Conservation (phyloP, 2,888 invertebrate species). For the Glaucopsyche alexis region DNA sequence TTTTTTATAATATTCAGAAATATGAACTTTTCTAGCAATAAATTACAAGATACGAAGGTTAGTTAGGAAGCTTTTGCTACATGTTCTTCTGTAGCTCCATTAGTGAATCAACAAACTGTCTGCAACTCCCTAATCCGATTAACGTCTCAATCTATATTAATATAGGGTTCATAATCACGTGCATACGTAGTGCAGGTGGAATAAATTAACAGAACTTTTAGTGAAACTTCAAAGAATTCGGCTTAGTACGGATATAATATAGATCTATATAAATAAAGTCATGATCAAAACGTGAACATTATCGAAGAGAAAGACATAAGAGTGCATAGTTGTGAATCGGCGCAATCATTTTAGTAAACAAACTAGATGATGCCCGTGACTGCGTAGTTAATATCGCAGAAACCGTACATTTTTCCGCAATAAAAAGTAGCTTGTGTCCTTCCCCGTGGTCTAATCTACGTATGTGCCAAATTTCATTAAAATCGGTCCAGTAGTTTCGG, state of each 20-base stretch:
- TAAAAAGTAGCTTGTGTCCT: too few species aligned
- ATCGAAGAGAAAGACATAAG: not conserved
- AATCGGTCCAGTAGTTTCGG: too few species aligned
- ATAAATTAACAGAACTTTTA: conserved; percentile 35
- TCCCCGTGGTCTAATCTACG: too few species aligned
- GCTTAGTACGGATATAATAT: conserved; percentile 31
- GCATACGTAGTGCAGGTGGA: conserved; percentile 34
- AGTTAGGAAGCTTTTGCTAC: conserved; percentile 30
- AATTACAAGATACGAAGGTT: conserved; percentile 33
- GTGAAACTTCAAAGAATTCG: conserved; percentile 36
- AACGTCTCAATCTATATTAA: conserved; percentile 16
- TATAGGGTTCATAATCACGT: conserved; percentile 29
- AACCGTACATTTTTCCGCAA: too few species aligned
- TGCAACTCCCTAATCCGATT: conserved; percentile 26
- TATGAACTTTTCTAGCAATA: not conserved
- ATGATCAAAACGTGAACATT: not conserved
- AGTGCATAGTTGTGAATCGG: not conserved
- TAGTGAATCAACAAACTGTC: conserved; percentile 35
- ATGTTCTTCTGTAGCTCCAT: conserved; percentile 35
- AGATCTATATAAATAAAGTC: conserved; percentile 19
- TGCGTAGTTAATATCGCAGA: too few species aligned
- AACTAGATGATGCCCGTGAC: too few species aligned
- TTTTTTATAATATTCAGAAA: not conserved
- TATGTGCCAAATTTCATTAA: too few species aligned
- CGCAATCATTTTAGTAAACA: not conserved